Evolutionary conservation across 2,888 invertebrate genomes (phyloP), one percentile per base, ranked within the genome.

Genomic region (Sericinus montela): DNA sequence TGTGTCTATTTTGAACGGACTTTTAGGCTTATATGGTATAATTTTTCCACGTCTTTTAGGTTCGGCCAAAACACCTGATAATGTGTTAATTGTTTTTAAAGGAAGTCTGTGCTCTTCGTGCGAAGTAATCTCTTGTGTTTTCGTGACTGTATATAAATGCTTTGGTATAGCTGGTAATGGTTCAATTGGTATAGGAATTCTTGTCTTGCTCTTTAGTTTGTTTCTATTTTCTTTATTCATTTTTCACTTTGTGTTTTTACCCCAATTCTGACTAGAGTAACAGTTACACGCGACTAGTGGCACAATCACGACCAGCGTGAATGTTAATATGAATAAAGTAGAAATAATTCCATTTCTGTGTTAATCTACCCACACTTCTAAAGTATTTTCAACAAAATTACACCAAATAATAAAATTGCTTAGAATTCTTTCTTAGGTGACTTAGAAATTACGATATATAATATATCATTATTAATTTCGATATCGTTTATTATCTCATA

Each of bases 211-310:
- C 46, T 55, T 64, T 7, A 51, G 13, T 51, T 52, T 59, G 1
- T 54, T 52, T 1, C 61, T 39, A 55, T 84, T 83, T 60, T 85
- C 83, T 57, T 80, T 80, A 34, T 75, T 72, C 72, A 73, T 75
- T 75, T 29, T 30, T 6, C 11, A 7, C 11, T 11, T 30, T 7
- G 1, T 25, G 25, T 25, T 1, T 4, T 25, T 11, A 3, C 30
- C n/a, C 14, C 25, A 29, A 44, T 44, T 23, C 19, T 30, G 16
- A 23, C 35, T 5, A 25, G 39, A 25, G 39, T n/a, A 15, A 14
- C 19, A 34, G 23, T 36, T 25, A 39, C 19, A n/a, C 41, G 14
- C n/a, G n/a, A n/a, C n/a, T n/a, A n/a, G n/a, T n/a, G n/a, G n/a
- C 37, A 32, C 19, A 13, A 28, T 28, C 45, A 74, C 76, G 76